Conservation (phyloP, 2,797 vertebrate genomes). For the Podarcis siculus region DNA sequence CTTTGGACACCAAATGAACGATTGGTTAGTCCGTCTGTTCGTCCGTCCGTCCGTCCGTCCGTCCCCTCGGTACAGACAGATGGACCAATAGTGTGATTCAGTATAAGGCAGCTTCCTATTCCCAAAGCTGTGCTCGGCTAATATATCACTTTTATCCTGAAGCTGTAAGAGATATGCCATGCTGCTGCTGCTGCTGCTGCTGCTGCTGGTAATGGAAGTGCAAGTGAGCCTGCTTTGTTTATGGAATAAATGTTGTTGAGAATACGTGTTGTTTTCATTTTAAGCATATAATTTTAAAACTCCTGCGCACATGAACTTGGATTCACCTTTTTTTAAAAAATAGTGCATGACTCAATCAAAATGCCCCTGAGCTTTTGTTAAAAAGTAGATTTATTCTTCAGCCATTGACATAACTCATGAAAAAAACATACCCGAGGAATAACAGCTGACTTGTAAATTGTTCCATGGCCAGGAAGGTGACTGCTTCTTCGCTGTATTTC, state of each 20-base stretch:
- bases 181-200: background rate
- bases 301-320: conserved; percentile 11
- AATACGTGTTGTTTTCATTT: conserved; percentile 3
- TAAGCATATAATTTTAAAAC: background rate
- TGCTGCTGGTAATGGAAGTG: conserved; percentile 23
- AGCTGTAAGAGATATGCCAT: conserved; percentile 14
- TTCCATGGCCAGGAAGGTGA: background rate
- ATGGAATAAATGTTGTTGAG: background rate
- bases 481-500: too few relatives aligned
- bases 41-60: too few relatives aligned
- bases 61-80: too few relatives aligned
- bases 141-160: background rate
- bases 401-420: background rate
- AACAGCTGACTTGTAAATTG: background rate
- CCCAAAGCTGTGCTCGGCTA: background rate
- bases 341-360: conserved; percentile 18
- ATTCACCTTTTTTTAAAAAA: conserved; percentile 18
- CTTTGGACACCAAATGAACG: too few relatives aligned
- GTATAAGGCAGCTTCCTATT: too few relatives aligned
- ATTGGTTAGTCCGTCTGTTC: too few relatives aligned
- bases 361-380: background rate
- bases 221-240: conserved; percentile 25
- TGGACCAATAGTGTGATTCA: too few relatives aligned
- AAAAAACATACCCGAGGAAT: background rate
- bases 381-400: conserved; percentile 15